Conservation (phyloP, 1,140 invertebrate species). For the Trichonephila inaurata region DNA sequence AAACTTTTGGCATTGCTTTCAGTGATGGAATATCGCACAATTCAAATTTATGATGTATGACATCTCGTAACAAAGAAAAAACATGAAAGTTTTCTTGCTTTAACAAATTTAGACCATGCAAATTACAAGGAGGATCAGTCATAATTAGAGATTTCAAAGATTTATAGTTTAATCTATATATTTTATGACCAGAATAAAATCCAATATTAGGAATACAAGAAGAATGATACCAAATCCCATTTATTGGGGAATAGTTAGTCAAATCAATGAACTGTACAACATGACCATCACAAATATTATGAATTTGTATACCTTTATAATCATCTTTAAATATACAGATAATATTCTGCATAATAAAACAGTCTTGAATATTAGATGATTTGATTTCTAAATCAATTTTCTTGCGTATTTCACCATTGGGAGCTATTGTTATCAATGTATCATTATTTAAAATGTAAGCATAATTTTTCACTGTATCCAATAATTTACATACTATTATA, state of each 20-base stretch:
- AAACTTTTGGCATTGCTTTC: neutral
- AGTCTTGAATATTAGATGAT: neutral
- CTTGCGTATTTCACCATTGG: constrained; percentile 66
- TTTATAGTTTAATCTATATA: constrained; percentile 54
- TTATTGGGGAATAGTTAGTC: neutral
- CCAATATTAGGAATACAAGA: constrained; percentile 63
- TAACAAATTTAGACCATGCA: constrained; percentile 11
- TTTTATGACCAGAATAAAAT: constrained; percentile 47
- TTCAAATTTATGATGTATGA: constrained; percentile 37
- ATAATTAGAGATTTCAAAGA: constrained; percentile 49
- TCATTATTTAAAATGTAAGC: constrained; percentile 68
- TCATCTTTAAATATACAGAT: constrained; percentile 49
- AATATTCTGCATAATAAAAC: constrained; percentile 63
- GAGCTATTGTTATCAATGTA: constrained; percentile 14
- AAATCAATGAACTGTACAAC: constrained; percentile 41
- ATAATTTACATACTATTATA: constrained; percentile 57
- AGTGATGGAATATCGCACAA: constrained; percentile 53
- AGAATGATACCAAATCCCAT: constrained; percentile 61
- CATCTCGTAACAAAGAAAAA: constrained; percentile 59
- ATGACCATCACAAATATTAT: constrained; percentile 38
- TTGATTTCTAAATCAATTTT: constrained; percentile 25
- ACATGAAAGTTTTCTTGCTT: constrained; percentile 62
- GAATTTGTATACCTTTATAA: constrained; percentile 17
- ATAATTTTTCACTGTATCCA: constrained; percentile 60
- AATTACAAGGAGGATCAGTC: constrained; percentile 23